Base-by-base conservation (phyloP, 2,113 vertebrate species). In the Ivindomyrus marchei region DNA sequence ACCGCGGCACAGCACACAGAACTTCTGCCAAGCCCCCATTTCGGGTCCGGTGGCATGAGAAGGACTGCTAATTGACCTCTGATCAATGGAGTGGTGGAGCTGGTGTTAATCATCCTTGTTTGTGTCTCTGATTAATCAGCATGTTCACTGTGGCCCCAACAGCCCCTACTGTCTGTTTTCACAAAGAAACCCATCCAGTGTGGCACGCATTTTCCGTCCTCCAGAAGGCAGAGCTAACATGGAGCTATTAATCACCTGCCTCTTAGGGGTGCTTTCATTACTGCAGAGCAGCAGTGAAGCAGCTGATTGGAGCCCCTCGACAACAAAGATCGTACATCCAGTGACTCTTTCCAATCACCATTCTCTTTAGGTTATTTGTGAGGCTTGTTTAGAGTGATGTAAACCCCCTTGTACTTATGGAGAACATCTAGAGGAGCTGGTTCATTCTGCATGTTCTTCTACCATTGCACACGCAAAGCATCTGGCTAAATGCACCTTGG, bases 361-460 rank as follows among this genome's bases (percentile, higher is more conserved):
- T 36, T 58, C 87, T 90, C 56, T 90, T 70, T 87, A 8, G 47
- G 11, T 47, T 86, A 89, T 88, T 91, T 86, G 89, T 91, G 62
- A 74, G 77, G 42, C 27, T 91, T 91, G 39, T 86, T n/a, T 77
- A 39, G 62, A 77, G 31, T 13, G 0, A 1, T 39, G 13, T 77
- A 77, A 77, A 80, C 13, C 4, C 74, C 74, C 13, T 15, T 80
- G 74, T 42, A 42, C 36, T 42, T 42, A 36, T 80, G 36, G 36
- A 19, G 36, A 19, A 42, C 74, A 17, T 36, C 74, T 70, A 31
- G n/a, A 31, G 62, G 62, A 70, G 3, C 27, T 70, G 17, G 74
- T 36, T 80, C 6, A 27, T 42, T 80, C 74, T 42, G 70, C 70
- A 36, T 24, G 7, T 36, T 77, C 4, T 77, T 19, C 31, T 77